phyloP scores from a whole-genome alignment of 2,888 invertebrate species.

The Drosophila diplacantha region DNA sequence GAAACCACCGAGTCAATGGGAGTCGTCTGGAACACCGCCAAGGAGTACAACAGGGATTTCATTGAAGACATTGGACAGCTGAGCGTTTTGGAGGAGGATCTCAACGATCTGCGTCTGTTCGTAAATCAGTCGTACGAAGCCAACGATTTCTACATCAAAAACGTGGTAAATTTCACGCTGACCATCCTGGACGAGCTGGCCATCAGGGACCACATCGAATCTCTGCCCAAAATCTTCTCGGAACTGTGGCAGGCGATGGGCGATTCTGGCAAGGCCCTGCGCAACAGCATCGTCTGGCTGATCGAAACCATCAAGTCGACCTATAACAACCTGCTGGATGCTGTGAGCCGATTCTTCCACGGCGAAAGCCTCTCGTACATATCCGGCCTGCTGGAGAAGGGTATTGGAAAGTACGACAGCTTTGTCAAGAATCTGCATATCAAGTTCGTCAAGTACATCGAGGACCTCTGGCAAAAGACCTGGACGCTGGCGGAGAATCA shows the following conservation, averaged over 20 bases:
- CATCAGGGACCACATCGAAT: constrained; percentile 86
- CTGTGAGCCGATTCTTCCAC: constrained; percentile 84
- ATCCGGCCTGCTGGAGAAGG: constrained; percentile 82
- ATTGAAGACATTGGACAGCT: constrained; percentile 84
- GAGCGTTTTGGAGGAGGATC: constrained; percentile 82
- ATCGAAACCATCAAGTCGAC: constrained; percentile 83
- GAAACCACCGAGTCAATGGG: constrained; percentile 84
- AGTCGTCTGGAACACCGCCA: constrained; percentile 87
- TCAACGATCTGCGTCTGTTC: constrained; percentile 82
- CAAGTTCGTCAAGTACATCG: constrained; percentile 83
- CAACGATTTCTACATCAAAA: constrained; percentile 90
- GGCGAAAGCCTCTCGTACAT: constrained; percentile 87
- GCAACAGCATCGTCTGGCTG: constrained; percentile 86
- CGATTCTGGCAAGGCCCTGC: constrained; percentile 87
- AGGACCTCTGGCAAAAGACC: constrained; percentile 85
- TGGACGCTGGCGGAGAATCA: constrained; percentile 82
- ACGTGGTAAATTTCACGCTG: constrained; percentile 84
- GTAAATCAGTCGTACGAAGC: constrained; percentile 87
- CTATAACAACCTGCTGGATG: constrained; percentile 84
- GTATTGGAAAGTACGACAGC: constrained; percentile 87
- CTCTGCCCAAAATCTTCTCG: constrained; percentile 87
- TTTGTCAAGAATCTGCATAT: constrained; percentile 87
- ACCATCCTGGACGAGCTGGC: constrained; percentile 88
- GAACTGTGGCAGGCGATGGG: constrained; percentile 93
- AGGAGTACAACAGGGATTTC: constrained; percentile 84